Evolutionary conservation across 1,140 invertebrate species (phyloP).

Genomic region (Drosophila obscura): DNA sequence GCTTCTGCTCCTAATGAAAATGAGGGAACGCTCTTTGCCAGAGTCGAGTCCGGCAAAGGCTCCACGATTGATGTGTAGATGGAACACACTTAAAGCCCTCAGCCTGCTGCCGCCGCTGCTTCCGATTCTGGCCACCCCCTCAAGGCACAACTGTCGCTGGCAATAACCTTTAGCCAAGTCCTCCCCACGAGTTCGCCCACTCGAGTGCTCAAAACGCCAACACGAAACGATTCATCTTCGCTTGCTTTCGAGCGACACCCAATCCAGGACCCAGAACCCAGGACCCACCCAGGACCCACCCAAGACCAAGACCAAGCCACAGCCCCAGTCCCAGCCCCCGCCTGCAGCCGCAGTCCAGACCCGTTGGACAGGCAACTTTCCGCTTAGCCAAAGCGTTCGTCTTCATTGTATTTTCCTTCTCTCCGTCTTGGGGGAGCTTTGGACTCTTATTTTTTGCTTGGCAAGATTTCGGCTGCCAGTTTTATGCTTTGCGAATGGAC

Average conservation of each 20-base stretch:
- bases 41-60: constrained; percentile 44
- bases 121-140: not conserved
- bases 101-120: constrained; percentile 2
- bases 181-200: constrained; percentile 58
- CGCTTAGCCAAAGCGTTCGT: constrained; percentile 67
- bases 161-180: constrained; percentile 49
- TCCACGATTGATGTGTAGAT: constrained; percentile 72
- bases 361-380: constrained; percentile 41
- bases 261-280: constrained; percentile 22
- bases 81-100: constrained; percentile 42
- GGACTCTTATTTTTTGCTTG: constrained; percentile 33
- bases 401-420: constrained; percentile 63
- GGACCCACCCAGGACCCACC: constrained; percentile 19
- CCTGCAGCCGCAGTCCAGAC: not conserved
- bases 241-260: constrained; percentile 60
- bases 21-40: constrained; percentile 42
- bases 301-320: constrained; percentile 14
- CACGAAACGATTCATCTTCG: constrained; percentile 81
- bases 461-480: constrained; percentile 55
- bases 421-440: constrained; percentile 22
- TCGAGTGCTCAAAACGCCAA: constrained; percentile 77
- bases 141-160: constrained; percentile 14
- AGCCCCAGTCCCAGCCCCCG: not conserved
- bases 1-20: constrained; percentile 68
- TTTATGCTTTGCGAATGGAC: constrained; percentile 45